Percentiles rank a stretch among this genome's conserved stretches.
Conservation (phyloP, 2,113 vertebrate genomes). For the Oryzias celebensis region DNA sequence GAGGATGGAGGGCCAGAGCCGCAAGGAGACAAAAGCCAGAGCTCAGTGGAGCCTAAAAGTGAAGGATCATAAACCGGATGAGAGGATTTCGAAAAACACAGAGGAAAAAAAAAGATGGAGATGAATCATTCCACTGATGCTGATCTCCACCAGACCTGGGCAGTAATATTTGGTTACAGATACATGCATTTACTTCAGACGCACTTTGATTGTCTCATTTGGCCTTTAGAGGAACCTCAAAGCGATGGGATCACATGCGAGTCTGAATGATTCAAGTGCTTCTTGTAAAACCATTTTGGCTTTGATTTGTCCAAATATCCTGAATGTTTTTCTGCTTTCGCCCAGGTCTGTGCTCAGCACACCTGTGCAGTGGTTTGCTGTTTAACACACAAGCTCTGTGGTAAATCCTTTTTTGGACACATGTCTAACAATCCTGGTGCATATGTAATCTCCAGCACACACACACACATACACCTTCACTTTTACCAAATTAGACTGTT, state of each 20-base stretch:
- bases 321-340: constrained; percentile 35
- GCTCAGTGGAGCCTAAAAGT: constrained; percentile 69
- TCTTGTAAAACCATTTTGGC: constrained; percentile 17
- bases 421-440: constrained; percentile 41
- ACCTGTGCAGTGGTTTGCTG: constrained; percentile 64
- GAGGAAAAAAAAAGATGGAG: constrained; percentile 22
- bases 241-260: constrained; percentile 37
- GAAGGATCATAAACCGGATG: constrained; percentile 57
- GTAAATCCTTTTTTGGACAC: constrained; percentile 54
- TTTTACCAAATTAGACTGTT: constrained; percentile 74
- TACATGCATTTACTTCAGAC: constrained; percentile 36
- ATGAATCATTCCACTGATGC: constrained; percentile 38
- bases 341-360: constrained; percentile 68
- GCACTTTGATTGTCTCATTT: constrained; percentile 43
- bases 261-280: constrained; percentile 44
- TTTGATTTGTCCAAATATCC: constrained; percentile 12
- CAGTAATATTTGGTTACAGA: constrained; percentile 16
- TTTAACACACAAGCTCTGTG: constrained; percentile 63
- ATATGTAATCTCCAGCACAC: constrained; percentile 59
- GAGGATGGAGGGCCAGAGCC: constrained; percentile 59
- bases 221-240: constrained; percentile 46
- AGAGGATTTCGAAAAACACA: constrained; percentile 26
- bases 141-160: constrained; percentile 57
- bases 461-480: constrained; percentile 45
- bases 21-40: constrained; percentile 54